These are phyloP conservation scores for Brevimyrus niger DNA, from an alignment of 2,113 vertebrate genomes.

Conservation along the genomic window DNA sequence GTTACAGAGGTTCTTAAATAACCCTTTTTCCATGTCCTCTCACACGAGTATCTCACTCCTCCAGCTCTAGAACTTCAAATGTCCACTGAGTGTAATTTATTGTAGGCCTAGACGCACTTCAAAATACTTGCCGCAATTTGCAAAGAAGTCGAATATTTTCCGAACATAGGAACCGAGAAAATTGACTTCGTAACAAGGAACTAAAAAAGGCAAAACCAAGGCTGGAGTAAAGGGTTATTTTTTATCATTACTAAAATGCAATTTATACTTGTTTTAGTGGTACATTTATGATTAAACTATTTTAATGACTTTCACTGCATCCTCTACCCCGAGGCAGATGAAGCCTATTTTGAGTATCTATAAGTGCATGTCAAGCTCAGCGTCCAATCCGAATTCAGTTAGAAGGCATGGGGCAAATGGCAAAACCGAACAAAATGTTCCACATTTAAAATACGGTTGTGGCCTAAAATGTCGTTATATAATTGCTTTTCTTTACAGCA, in stretches of 20 bases:
- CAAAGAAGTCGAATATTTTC: neutral
- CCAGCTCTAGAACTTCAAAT: neutral
- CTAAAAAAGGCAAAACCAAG: neutral
- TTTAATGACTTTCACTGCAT: neutral
- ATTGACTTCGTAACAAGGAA: neutral
- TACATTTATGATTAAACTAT: neutral
- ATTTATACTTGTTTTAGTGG: neutral
- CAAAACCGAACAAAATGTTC: neutral
- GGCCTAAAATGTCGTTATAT: neutral
- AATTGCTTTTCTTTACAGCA: neutral
- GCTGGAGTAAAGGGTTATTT: neutral
- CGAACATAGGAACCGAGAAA: neutral
- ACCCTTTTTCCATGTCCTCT: neutral
- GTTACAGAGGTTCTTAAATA: neutral
- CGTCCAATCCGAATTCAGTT: neutral
- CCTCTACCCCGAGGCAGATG: neutral
- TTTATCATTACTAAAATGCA: neutral
- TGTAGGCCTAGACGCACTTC: neutral
- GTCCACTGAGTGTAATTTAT: neutral
- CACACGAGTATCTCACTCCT: neutral
- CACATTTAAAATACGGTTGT: neutral
- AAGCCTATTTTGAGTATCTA: neutral
- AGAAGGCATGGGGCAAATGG: neutral
- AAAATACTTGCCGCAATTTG: neutral
- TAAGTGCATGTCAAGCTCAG: neutral